phyloP scores from a whole-genome alignment of 2,797 vertebrate genomes.

The Falco concolor region DNA sequence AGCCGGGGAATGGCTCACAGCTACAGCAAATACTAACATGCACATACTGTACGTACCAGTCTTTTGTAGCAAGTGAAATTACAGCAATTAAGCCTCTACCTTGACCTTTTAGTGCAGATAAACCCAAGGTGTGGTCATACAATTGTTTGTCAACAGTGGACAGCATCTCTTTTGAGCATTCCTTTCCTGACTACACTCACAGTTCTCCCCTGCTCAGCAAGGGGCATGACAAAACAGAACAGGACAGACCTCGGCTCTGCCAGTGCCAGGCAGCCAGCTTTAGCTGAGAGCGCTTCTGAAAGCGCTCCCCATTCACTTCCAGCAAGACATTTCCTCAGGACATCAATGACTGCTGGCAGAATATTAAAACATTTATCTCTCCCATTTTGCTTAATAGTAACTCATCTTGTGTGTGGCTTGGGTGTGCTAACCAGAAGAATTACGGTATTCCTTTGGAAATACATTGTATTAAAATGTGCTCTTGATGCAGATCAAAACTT shows the following conservation, averaged over 20 bases:
- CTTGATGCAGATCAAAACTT: not conserved
- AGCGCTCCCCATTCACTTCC: not conserved
- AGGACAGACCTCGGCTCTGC: not conserved
- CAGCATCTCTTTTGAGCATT: not conserved
- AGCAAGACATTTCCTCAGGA: not conserved
- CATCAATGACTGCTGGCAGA: not conserved
- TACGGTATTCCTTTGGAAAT: not conserved
- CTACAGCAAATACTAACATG: constrained; percentile 75
- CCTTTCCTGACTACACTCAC: not conserved
- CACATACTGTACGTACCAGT: not conserved
- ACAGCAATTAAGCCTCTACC: not conserved
- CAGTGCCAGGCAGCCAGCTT: not conserved
- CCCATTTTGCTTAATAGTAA: not conserved
- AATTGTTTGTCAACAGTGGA: not conserved
- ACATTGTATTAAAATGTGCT: not conserved
- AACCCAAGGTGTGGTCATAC: not conserved
- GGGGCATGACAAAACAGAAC: fast-evolving
- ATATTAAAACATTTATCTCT: not conserved
- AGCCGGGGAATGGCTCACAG: constrained; percentile 74
- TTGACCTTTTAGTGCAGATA: not conserved
- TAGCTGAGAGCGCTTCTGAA: not conserved
- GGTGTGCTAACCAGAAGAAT: not conserved
- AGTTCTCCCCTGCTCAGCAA: not conserved
- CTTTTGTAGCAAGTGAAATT: not conserved
- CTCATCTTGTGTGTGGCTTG: not conserved